Evolutionary conservation across 2,113 vertebrate species (phyloP).

Genomic region (Corvus cornix): DNA sequence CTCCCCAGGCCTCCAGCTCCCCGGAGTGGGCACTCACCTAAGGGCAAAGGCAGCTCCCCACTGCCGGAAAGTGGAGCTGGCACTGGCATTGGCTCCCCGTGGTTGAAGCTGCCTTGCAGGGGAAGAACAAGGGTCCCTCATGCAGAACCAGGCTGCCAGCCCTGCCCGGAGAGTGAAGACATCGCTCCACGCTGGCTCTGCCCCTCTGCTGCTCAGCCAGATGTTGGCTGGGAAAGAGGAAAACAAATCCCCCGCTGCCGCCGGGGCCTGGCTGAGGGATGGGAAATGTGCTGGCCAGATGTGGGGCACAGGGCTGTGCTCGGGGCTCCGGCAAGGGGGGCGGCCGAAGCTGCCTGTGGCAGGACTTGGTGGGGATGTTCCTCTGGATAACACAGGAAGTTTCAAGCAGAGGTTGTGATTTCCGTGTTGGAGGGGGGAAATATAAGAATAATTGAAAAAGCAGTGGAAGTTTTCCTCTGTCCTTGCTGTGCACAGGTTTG

Average conservation of each 20-base stretch:
- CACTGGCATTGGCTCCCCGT: rapidly evolving
- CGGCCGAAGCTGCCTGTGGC: rapidly evolving
- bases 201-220: background rate
- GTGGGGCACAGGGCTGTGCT: background rate
- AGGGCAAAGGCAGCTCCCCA: background rate
- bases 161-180: rapidly evolving
- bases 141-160: background rate
- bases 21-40: rapidly evolving
- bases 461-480: background rate
- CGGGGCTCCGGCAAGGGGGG: background rate
- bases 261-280: background rate
- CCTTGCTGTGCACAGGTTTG: background rate
- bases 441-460: rapidly evolving
- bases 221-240: conserved; percentile 28
- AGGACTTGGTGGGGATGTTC: background rate
- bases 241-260: background rate
- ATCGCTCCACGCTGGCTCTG: background rate
- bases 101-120: rapidly evolving
- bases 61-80: background rate
- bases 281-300: conserved; percentile 10
- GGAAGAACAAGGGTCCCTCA: background rate
- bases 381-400: background rate
- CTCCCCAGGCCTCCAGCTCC: background rate
- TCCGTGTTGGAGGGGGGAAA: background rate
- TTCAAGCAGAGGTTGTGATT: background rate